These are phyloP conservation scores for Monomorium pharaonis DNA, from an alignment of 1,140 invertebrate species.

Conservation along the genomic window DNA sequence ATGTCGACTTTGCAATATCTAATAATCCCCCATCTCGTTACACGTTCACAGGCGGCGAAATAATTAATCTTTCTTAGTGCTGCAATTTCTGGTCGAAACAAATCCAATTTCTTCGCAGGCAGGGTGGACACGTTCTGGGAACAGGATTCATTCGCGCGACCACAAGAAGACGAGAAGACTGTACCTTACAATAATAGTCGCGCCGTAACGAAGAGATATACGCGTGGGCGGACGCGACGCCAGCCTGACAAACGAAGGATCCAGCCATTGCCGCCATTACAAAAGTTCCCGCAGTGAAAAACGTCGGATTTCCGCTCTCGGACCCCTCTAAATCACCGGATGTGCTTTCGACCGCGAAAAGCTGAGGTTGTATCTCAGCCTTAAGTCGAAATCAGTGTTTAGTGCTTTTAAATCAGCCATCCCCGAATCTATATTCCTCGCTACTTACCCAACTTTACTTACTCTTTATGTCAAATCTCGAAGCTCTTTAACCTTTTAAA, in stretches of 20 bases:
- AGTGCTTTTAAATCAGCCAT: conserved; percentile 79
- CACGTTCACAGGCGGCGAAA: conserved; percentile 24
- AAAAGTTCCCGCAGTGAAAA: conserved; percentile 54
- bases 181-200: conserved; percentile 55
- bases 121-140: conserved; percentile 13
- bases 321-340: conserved; percentile 54
- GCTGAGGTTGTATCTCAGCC: conserved; percentile 76
- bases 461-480: conserved; percentile 54
- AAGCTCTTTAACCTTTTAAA: neutral
- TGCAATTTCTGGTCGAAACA: conserved; percentile 27
- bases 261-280: conserved; percentile 20
- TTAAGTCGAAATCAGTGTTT: conserved; percentile 82
- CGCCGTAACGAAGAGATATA: conserved; percentile 65
- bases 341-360: conserved; percentile 52
- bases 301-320: conserved; percentile 50
- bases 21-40: neutral
- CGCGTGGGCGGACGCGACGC: neutral
- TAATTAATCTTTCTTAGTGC: conserved; percentile 48
- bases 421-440: conserved; percentile 14
- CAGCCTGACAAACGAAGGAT: conserved; percentile 22
- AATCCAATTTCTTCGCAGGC: conserved; percentile 54
- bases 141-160: conserved; percentile 44
- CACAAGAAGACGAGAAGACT: conserved; percentile 9
- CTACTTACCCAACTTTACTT: conserved; percentile 56
- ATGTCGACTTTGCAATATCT: neutral